Base-by-base conservation (phyloP, 2,888 invertebrate species). In the Steinernema carpocapsae region DNA sequence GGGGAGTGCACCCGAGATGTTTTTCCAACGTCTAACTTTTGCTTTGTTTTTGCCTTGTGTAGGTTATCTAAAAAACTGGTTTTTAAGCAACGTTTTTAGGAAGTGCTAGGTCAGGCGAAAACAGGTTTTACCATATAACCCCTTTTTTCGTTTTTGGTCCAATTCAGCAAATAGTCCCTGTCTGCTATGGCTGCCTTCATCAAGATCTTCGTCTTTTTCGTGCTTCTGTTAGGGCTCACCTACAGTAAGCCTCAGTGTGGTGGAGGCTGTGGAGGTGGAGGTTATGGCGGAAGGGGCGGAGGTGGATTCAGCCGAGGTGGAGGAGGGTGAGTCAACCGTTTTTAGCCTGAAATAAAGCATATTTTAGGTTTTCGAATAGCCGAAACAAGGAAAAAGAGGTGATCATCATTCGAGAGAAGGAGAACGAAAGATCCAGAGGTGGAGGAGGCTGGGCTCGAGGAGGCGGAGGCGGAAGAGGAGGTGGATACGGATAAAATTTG, bases 371-470 rank as follows among this genome's bases (percentile, higher is more conserved):
- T n/a, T 10, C 14, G 17, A 6, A 19, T 17, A 51, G 51, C 19
- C 51, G 51, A 10, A 19, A 19, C 19, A 51, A 19, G 6, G 51
- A 51, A 51, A 6, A 19, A 10, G 51, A 51, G 51, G 19, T 6
- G 51, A 51, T 51, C 51, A 51, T 51, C 51, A 51, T 51, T 19
- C 12, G 19, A 10, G 51, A 51, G 19, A 51, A 51, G 51, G 51
- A n/a, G 19, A 17, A 6, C 17, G 51, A 51, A 6, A 10, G 19
- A 14, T 43, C 43, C 10, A 7, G 43, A 12, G n/a, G n/a, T n/a
- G 43, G 43, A 43, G 43, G 43, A 7, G 43, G 43, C 7, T 12
- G 43, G 43, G 14, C 7, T 43, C 43, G 43, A 12, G 43, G 43
- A 12, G 43, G 43, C 14, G 43, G 43, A 43, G 43, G 43, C 43